A percentile compares a stretch with the other conserved stretches of the same genome.
phyloP scores from a whole-genome alignment of 2,888 invertebrate species.

The Leptogaster cylindrica region DNA sequence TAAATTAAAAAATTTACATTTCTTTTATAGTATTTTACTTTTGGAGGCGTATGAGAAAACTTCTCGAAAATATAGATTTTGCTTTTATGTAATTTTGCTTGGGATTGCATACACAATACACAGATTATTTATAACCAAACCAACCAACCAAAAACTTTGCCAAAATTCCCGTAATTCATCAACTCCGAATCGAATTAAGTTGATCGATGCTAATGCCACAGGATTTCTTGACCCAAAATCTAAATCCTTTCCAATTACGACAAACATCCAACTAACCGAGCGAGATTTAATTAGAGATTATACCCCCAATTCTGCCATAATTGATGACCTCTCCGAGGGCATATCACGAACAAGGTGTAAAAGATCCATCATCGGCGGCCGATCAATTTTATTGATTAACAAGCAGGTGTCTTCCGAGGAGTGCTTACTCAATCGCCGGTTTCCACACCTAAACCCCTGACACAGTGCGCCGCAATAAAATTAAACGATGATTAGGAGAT shows the following conservation, averaged over 20 bases:
- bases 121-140: too few species aligned
- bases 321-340: conserved; percentile 16
- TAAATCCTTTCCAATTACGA: conserved; percentile 8
- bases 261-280: conserved; percentile 1
- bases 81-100: too few species aligned
- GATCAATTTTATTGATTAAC: conserved; percentile 40
- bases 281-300: conserved; percentile 37
- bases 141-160: too few species aligned
- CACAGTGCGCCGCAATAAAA: conserved; percentile 22
- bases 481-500: conserved; percentile 35
- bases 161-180: too few species aligned
- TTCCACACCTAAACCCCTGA: background rate
- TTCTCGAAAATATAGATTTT: too few species aligned
- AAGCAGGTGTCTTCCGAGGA: conserved; percentile 32
- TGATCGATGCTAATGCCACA: too few species aligned
- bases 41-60: too few species aligned
- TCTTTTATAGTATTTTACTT: too few species aligned
- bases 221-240: too few species aligned
- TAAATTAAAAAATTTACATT: too few species aligned
- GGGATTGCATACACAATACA: too few species aligned
- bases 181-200: too few species aligned
- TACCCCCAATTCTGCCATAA: conserved; percentile 19
- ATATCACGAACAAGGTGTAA: conserved; percentile 37
- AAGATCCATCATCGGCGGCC: conserved; percentile 34
- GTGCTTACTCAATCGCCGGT: conserved; percentile 13